Percentiles rank a stretch among this genome's conserved stretches.
Evolutionary conservation across 2,113 vertebrate genomes (phyloP).

Genomic region (Pholis gunnellus): DNA sequence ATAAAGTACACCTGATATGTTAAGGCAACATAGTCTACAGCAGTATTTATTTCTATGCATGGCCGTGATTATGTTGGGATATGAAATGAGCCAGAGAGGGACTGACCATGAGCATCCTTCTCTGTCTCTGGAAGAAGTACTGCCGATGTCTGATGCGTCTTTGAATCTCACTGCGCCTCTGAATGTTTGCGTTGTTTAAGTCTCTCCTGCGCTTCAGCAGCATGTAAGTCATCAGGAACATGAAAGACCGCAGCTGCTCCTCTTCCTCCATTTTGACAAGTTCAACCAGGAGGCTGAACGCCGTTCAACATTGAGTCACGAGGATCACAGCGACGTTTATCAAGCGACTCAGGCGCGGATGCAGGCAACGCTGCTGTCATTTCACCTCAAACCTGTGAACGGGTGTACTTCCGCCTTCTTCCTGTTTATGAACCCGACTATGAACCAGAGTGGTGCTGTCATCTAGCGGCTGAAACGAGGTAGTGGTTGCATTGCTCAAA

Average conservation of each 20-base stretch:
- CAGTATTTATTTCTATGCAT: background rate
- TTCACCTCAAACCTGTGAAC: background rate
- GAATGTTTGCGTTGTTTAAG: constrained; percentile 63
- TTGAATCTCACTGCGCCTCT: constrained; percentile 81
- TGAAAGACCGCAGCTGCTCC: constrained; percentile 66
- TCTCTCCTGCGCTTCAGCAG: constrained; percentile 83
- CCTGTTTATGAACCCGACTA: background rate
- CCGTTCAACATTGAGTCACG: background rate
- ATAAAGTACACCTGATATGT: background rate
- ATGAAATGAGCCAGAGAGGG: background rate
- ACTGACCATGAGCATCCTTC: constrained; percentile 84
- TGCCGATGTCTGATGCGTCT: constrained; percentile 83
- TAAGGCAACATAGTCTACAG: background rate
- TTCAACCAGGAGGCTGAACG: background rate
- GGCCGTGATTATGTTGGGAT: background rate
- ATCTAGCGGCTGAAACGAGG: constrained; percentile 26
- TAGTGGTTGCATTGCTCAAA: background rate
- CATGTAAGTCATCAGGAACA: constrained; percentile 82
- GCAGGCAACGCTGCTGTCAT: background rate
- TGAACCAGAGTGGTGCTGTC: constrained; percentile 43
- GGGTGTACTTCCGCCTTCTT: constrained; percentile 44
- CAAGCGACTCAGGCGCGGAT: background rate
- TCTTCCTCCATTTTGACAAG: constrained; percentile 65
- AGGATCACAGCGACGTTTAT: fast-evolving
- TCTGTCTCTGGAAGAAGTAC: constrained; percentile 87